Evolutionary conservation across 1,140 invertebrate genomes (phyloP).

Genomic region (Ceratina australensis): DNA sequence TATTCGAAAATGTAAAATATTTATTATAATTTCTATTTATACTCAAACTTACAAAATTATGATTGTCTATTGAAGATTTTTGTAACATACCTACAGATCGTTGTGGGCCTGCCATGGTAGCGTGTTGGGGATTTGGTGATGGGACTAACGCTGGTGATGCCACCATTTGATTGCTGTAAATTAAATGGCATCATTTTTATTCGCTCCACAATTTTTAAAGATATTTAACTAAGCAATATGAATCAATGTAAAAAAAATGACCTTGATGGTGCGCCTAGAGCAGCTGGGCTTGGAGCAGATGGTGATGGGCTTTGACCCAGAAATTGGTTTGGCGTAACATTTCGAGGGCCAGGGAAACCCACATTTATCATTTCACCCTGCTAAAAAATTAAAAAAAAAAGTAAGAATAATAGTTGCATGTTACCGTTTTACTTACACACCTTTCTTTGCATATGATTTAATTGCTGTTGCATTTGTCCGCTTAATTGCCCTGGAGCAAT

Average conservation of each 20-base stretch:
- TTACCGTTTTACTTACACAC: conserved; percentile 18
- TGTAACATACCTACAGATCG: conserved; percentile 72
- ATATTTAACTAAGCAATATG: background rate
- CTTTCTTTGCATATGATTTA: conserved; percentile 78
- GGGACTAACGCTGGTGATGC: conserved; percentile 86
- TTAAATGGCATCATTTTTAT: conserved; percentile 32
- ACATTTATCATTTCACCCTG: conserved; percentile 77
- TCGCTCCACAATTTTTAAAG: background rate
- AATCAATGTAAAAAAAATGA: conserved; percentile 45
- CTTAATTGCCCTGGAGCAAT: conserved; percentile 80
- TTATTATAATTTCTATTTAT: background rate
- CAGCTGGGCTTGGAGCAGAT: conserved; percentile 85
- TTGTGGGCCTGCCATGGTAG: conserved; percentile 78
- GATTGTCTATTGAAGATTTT: background rate
- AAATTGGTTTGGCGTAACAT: conserved; percentile 84
- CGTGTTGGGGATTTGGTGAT: conserved; percentile 84
- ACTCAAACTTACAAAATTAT: too few relatives aligned
- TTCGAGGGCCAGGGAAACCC: conserved; percentile 79
- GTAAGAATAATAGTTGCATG: background rate
- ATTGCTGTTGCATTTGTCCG: conserved; percentile 81
- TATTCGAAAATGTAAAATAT: conserved; percentile 40
- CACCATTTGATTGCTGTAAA: conserved; percentile 82
- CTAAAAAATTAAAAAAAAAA: conserved; percentile 51
- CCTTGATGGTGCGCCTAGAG: conserved; percentile 81
- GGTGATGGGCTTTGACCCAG: conserved; percentile 85